phyloP scores from a whole-genome alignment of 1,140 invertebrate genomes.

The Drosophila albomicans region DNA sequence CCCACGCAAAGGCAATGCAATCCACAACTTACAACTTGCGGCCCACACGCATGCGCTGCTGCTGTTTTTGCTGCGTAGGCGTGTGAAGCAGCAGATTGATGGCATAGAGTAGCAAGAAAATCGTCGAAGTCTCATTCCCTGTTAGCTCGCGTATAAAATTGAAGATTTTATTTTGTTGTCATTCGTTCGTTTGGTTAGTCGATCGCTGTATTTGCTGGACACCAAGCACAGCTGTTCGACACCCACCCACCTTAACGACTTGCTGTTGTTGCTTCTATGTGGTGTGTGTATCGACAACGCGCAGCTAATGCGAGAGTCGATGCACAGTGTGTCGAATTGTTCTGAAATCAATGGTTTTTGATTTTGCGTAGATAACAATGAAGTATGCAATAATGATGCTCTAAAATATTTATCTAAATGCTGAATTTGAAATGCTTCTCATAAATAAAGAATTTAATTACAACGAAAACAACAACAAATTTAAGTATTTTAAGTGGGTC shows the following conservation, averaged over 20 bases:
- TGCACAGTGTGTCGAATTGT: constrained; percentile 9
- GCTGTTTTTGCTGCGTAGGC: constrained; percentile 53
- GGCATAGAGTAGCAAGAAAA: constrained; percentile 52
- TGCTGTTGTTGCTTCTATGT: constrained; percentile 37
- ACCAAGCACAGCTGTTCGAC: constrained; percentile 56
- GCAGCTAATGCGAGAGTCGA: constrained; percentile 15
- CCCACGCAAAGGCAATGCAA: constrained; percentile 68
- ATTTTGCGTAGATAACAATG: background rate
- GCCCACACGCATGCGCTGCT: constrained; percentile 52
- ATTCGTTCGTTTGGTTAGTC: constrained; percentile 9
- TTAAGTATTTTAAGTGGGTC: background rate
- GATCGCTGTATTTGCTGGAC: constrained; percentile 43
- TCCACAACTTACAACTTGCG: constrained; percentile 60
- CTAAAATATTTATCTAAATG: too few species aligned
- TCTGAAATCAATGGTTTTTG: background rate
- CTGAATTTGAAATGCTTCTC: too few species aligned
- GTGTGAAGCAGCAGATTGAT: constrained; percentile 55
- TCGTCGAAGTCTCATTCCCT: constrained; percentile 45
- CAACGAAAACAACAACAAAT: too few species aligned
- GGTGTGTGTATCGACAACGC: constrained; percentile 24
- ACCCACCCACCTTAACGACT: constrained; percentile 69
- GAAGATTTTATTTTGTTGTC: constrained; percentile 71
- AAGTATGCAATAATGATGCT: too few species aligned
- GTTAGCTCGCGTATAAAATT: constrained; percentile 67
- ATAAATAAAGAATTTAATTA: too few species aligned